Evolutionary conservation across 2,797 vertebrate species (phyloP).

Genomic region (Sebastes taczanowskii): DNA sequence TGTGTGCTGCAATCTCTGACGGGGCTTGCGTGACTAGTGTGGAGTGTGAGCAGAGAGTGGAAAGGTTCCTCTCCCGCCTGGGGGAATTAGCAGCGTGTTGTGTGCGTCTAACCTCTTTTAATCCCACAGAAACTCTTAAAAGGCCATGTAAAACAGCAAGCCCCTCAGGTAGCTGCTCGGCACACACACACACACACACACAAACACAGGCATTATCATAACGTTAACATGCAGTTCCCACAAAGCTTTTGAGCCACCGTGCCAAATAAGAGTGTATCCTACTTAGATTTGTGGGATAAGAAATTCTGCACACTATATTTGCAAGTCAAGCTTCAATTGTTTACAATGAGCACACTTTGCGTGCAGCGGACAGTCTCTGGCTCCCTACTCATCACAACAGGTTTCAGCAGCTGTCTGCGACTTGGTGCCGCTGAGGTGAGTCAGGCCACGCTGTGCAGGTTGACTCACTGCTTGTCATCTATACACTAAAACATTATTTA

Average conservation of each 20-base stretch:
- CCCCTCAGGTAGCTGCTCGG: conserved; percentile 50
- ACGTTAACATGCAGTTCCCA: conserved; percentile 40
- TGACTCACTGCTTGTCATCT: conserved; percentile 44
- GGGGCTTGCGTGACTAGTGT: conserved; percentile 82
- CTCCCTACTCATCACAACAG: conserved; percentile 36
- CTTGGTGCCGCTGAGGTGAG: conserved; percentile 35
- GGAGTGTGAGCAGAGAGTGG: conserved; percentile 73
- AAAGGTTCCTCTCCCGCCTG: conserved; percentile 80
- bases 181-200: not conserved
- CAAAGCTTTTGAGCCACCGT: conserved; percentile 27
- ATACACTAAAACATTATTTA: conserved; percentile 44
- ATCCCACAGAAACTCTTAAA: conserved; percentile 77
- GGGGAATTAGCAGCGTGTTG: conserved; percentile 78
- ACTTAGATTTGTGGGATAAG: not conserved
- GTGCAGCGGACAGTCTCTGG: not conserved
- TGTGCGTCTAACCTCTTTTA: conserved; percentile 78
- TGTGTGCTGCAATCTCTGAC: conserved; percentile 55
- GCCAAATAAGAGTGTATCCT: not conserved
- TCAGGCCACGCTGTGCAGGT: conserved; percentile 27
- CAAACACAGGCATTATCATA: conserved; percentile 31
- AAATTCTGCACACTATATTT: not conserved
- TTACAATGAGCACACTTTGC: not conserved
- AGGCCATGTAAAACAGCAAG: conserved; percentile 75
- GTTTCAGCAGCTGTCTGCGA: conserved; percentile 44
- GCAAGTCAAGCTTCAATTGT: not conserved